Evolutionary conservation across 2,797 vertebrate genomes (phyloP), one percentile per base, ranked within the genome.

Genomic region (Rhincodon typus): DNA sequence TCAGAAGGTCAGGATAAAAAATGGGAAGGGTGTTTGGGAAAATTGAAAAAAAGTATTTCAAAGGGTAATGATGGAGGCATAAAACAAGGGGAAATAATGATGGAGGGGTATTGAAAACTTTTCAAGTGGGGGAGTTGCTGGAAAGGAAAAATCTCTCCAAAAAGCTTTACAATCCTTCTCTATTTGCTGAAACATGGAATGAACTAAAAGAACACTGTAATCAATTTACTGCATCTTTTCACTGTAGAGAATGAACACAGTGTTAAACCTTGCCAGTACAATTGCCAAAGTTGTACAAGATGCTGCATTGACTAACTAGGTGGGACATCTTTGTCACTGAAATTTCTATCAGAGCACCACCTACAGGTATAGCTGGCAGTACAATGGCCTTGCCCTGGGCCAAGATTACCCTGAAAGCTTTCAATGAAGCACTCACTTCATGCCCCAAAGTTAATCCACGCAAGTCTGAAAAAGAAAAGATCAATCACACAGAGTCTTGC

Each of bases 381-480:
- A 13, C 38, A 69, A 93, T 93, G 90, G 90, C n/a, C 69, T 23
- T 69, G 90, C 10, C 90, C 2, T 38, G 90, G 66, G 38, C 38
- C 90, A 69, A 42, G 90, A 93, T 93, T 67, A 93, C 21, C 21
- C 90, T 42, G 30, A 93, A 69, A 69, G 21, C n/a, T 93, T 93
- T 93, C 90, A 93, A 69, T 69, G 66, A 93, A 93, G 67, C 38
- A 93, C n/a, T 93, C 21, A 93, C n/a, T 38, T 23, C 62, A 69
- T 42, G 62, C 23, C 25, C 19, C 66, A 93, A 67, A n/a, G 21
- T 93, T 93, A 93, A 93, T 67, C 67, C 19, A 42, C n/a, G n/a
- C 4, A n/a, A 93, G 66, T 69, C n/a, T 27, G 17, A 84, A 23
- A 19, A 42, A 17, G 34, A 91, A 38, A 8, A 84, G 79, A 69